phyloP scores from a whole-genome alignment of 1,140 invertebrate species.

The Copidosoma floridanum region DNA sequence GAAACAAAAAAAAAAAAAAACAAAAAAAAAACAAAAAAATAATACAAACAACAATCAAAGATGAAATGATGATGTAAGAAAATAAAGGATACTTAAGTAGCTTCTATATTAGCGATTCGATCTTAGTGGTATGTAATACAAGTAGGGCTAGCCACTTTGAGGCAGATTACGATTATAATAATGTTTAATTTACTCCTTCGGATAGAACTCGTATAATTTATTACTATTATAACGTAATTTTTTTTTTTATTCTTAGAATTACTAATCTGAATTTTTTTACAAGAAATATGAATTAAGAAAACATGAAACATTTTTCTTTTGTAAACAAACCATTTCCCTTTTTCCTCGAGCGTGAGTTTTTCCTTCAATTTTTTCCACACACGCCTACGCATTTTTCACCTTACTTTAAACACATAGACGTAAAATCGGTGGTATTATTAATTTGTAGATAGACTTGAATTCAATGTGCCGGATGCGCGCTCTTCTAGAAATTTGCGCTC shows the following conservation, averaged over 20 bases:
- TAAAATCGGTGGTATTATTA: conserved; percentile 26
- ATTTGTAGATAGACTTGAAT: conserved; percentile 28
- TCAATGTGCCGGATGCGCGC: conserved; percentile 9
- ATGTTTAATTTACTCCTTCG: conserved; percentile 17
- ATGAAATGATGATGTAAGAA: conserved; percentile 20
- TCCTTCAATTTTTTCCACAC: neutral
- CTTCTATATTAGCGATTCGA: conserved; percentile 21
- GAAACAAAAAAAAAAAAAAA: too few relatives aligned
- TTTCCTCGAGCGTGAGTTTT: neutral
- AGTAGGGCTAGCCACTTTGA: conserved; percentile 17
- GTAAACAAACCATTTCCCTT: neutral
- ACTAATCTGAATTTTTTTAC: too few relatives aligned
- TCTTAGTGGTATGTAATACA: conserved; percentile 16
- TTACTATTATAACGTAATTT: too few relatives aligned
- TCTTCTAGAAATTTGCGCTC: conserved; percentile 8
- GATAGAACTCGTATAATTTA: neutral
- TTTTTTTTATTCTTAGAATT: too few relatives aligned
- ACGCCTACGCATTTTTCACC: neutral
- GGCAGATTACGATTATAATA: conserved; percentile 19
- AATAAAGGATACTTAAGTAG: conserved; percentile 23
- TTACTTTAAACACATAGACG: conserved; percentile 3
- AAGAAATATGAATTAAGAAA: too few relatives aligned
- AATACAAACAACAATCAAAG: conserved; percentile 26
- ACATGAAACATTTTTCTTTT: neutral
- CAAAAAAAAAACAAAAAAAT: too few relatives aligned